A percentile compares a stretch with the other conserved stretches of the same genome.
Conservation (phyloP, 2,888 invertebrate species). For the Argyresthia albistria region DNA sequence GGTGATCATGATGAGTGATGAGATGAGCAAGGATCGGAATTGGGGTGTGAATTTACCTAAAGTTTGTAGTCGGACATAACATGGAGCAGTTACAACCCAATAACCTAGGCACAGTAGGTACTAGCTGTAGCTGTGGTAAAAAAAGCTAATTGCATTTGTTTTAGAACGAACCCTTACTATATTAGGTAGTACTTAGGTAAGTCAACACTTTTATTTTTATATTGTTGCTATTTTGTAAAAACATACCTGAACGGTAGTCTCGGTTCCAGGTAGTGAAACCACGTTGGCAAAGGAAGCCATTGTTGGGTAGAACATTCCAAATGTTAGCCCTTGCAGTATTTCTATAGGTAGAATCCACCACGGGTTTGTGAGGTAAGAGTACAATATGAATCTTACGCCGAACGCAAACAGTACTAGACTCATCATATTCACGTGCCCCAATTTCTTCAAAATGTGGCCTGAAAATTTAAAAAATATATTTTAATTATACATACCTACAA, state of each 20-base stretch:
- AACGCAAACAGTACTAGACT: constrained; percentile 85
- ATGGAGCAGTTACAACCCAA: too few relatives aligned
- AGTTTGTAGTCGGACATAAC: too few relatives aligned
- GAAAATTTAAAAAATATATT: constrained; percentile 18
- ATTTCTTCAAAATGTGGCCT: constrained; percentile 80
- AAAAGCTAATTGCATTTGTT: too few relatives aligned
- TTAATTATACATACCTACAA: background rate
- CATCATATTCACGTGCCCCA: constrained; percentile 89
- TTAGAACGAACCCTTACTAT: too few relatives aligned
- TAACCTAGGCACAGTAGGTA: too few relatives aligned
- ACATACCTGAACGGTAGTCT: constrained; percentile 86
- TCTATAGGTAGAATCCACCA: constrained; percentile 92
- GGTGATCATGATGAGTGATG: too few relatives aligned
- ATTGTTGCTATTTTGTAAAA: background rate
- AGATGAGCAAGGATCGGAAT: too few relatives aligned
- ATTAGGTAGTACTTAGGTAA: too few relatives aligned
- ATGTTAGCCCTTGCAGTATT: constrained; percentile 88
- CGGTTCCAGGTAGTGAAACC: constrained; percentile 86
- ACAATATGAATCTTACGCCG: constrained; percentile 85
- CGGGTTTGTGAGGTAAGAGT: constrained; percentile 83
- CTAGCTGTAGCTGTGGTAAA: too few relatives aligned
- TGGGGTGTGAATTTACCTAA: too few relatives aligned
- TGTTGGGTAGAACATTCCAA: constrained; percentile 89
- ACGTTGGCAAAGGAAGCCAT: constrained; percentile 92
- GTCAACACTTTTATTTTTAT: too few relatives aligned